Base-by-base conservation (phyloP, 2,113 vertebrate genomes). In the Lepus europaeus region DNA sequence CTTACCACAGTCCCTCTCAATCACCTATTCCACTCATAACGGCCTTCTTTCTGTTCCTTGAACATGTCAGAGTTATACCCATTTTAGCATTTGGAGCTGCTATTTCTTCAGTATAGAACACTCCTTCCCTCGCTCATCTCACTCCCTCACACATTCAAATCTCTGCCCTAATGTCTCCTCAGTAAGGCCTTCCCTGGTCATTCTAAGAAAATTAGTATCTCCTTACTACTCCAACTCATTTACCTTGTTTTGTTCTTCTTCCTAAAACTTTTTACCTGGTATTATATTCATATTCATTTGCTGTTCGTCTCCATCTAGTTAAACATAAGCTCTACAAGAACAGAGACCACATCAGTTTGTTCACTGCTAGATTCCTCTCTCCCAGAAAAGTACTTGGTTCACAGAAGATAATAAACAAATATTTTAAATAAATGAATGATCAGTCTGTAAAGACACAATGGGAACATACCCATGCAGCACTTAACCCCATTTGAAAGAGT, bases 341-440 rank as follows among this genome's bases (percentile, higher is more conserved):
- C 36, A 64, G 20, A 89, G 31, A 88, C 29, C 36, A 88, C 19
- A 77, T 49, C 16, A 77, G 16, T 66, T 87, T 90, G 68, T 70
- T 86, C 69, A 69, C 22, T 76, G 70, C 23, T 73, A 33, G 51
- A 49, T 72, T 5, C 45, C 45, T n/a, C 69, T 81, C 70, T 76
- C 23, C 45, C 33, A 77, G 45, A 90, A 83, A 1, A 94, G 61
- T 27, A 82, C 45, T 59, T 49, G 49, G 45, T 56, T 87, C 73
- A 94, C 0, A 89, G 64, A 84, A 80, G 68, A 25, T 6, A 63
- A 6, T 83, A 49, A 74, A 16, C 72, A 88, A 79, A 59, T 36
- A 22, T 72, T 84, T 88, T 61, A 94, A 93, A 82, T 78, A 92
- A 92, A 82, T 23, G 36, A 82, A n/a, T 84, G 25, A 95, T 64